These are phyloP conservation scores for Standfussiana lucernea DNA, from an alignment of 2,888 invertebrate genomes.

Conservation along the genomic window DNA sequence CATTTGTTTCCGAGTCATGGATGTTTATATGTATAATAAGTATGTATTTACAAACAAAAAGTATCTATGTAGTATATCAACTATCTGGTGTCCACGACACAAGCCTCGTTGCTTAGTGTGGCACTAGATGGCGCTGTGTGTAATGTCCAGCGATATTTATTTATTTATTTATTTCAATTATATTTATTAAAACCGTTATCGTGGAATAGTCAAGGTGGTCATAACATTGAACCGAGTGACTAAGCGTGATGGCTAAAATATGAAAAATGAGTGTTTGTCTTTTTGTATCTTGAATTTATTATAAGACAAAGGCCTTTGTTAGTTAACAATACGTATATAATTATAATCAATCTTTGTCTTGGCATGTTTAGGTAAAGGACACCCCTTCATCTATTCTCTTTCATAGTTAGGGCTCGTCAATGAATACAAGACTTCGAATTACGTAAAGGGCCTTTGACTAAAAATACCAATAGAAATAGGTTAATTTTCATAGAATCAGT, in stretches of 20 bases:
- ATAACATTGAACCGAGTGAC: not conserved
- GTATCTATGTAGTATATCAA: too few species aligned
- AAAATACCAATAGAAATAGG: not conserved
- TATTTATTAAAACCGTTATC: too few species aligned
- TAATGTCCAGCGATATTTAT: too few species aligned
- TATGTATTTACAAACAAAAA: too few species aligned
- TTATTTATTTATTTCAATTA: too few species aligned
- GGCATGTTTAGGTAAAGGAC: not conserved
- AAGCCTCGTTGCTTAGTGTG: too few species aligned
- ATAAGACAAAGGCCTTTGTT: not conserved
- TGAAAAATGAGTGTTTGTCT: not conserved
- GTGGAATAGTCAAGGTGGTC: not conserved
- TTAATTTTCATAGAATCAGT: not conserved
- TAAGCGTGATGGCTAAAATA: too few species aligned
- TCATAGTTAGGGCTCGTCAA: not conserved
- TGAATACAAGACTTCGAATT: constrained; percentile 8
- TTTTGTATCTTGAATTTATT: not conserved
- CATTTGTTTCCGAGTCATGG: too few species aligned
- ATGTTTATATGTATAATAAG: too few species aligned
- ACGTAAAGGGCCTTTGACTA: not conserved
- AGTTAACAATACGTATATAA: not conserved
- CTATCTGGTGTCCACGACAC: too few species aligned
- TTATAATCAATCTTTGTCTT: constrained; percentile 16
- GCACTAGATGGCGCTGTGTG: too few species aligned
- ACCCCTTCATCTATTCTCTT: constrained; percentile 1